A percentile compares a stretch with the other conserved stretches of the same genome.
Evolutionary conservation across 2,113 vertebrate species (phyloP).

Genomic region (Lophius piscatorius): DNA sequence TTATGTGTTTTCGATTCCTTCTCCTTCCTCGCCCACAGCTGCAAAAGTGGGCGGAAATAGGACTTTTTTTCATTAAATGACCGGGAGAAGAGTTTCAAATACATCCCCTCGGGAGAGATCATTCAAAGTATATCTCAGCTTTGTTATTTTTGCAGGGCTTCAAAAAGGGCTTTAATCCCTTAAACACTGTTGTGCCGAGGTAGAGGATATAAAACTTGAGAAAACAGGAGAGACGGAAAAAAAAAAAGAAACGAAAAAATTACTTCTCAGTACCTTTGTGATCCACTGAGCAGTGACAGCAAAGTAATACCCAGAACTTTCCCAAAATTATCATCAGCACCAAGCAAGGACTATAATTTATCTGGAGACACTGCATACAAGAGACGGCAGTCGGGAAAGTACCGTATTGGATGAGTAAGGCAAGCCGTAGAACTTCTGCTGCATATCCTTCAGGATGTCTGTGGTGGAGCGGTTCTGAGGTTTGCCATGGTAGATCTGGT

Average conservation of each 20-base stretch:
- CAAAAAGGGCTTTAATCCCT: conserved; percentile 67
- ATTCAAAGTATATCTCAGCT: conserved; percentile 66
- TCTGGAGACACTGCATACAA: background rate
- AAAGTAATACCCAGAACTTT: conserved; percentile 28
- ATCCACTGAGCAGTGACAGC: conserved; percentile 17
- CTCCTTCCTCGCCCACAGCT: conserved; percentile 62
- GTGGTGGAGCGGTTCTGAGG: conserved; percentile 89
- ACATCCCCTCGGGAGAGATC: conserved; percentile 68
- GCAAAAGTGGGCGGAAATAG: conserved; percentile 46
- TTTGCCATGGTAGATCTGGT: conserved; percentile 93
- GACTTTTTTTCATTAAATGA: conserved; percentile 54
- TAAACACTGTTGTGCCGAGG: conserved; percentile 59
- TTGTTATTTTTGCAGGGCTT: conserved; percentile 69
- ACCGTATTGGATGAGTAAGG: conserved; percentile 92
- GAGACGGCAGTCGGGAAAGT: background rate
- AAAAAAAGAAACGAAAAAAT: conserved; percentile 28
- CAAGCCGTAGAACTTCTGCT: conserved; percentile 90
- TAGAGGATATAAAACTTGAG: conserved; percentile 60
- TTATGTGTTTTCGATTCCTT: conserved; percentile 56
- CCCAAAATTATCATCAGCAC: conserved; percentile 49
- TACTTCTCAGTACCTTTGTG: background rate
- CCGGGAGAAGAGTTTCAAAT: conserved; percentile 69
- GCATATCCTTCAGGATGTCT: conserved; percentile 91
- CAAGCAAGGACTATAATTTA: conserved; percentile 30
- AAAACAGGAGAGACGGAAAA: conserved; percentile 4